Percentiles rank a stretch among this genome's conserved stretches.
These are phyloP conservation scores for Embiotoca jacksoni DNA, from an alignment of 2,113 vertebrate species.

Conservation along the genomic window DNA sequence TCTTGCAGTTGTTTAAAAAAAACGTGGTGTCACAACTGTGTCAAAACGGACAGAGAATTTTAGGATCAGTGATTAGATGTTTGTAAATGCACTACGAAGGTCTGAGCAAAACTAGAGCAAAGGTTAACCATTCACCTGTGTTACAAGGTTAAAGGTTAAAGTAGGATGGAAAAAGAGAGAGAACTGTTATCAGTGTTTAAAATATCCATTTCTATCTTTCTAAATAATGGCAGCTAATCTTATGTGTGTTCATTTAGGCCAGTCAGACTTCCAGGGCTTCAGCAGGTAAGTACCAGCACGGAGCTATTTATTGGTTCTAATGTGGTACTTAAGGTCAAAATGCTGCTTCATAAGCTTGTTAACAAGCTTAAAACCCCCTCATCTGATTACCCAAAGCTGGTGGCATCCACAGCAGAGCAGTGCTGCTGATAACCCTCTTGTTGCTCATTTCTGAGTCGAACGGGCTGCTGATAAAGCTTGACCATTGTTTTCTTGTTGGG, in stretches of 20 bases:
- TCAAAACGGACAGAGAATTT: not conserved
- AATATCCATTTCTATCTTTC: not conserved
- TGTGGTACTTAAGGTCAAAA: constrained; percentile 62
- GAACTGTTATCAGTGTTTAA: constrained; percentile 1
- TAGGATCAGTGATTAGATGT: not conserved
- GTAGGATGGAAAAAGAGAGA: too few relatives aligned
- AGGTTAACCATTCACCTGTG: too few relatives aligned
- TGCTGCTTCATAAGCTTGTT: constrained; percentile 67
- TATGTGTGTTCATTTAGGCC: constrained; percentile 36
- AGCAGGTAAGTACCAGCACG: constrained; percentile 40
- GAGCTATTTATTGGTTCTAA: constrained; percentile 56
- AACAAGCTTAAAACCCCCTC: constrained; percentile 71
- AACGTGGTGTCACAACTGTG: not conserved
- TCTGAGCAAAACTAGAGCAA: too few relatives aligned
- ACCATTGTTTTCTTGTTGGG: constrained; percentile 57
- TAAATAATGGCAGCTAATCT: constrained; percentile 2
- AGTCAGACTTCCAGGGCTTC: constrained; percentile 9
- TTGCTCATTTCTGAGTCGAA: constrained; percentile 42
- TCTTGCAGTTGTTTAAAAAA: not conserved
- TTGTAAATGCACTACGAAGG: constrained; percentile 1
- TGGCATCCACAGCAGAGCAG: constrained; percentile 34
- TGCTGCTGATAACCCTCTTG: constrained; percentile 52
- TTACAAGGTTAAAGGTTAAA: too few relatives aligned
- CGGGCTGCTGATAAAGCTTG: constrained; percentile 42
- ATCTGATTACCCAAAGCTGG: constrained; percentile 66